A percentile compares a stretch with the other conserved stretches of the same genome.
phyloP scores from a whole-genome alignment of 2,888 invertebrate genomes.

The Gastrophysa polygoni region DNA sequence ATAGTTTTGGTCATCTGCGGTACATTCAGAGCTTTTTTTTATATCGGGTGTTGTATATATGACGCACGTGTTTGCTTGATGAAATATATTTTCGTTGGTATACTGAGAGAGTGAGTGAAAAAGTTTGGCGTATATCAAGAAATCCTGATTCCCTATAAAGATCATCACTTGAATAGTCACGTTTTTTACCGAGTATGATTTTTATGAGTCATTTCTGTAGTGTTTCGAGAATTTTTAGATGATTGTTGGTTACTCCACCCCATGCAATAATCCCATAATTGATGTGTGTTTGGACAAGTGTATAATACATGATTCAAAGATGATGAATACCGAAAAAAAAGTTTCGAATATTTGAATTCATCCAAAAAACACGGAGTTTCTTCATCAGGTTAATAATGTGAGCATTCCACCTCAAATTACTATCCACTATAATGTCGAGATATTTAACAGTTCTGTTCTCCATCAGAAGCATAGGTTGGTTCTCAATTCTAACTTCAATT shows the following conservation, averaged over 20 bases:
- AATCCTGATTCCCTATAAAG: conserved; percentile 5
- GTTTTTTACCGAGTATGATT: conserved; percentile 8
- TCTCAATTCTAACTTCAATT: too few relatives aligned
- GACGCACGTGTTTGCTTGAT: not conserved
- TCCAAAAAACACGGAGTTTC: too few relatives aligned
- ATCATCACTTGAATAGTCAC: conserved; percentile 10
- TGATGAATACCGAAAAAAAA: conserved; percentile 1
- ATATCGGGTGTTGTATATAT: conserved; percentile 10
- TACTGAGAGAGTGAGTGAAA: conserved; percentile 10
- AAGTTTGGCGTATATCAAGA: conserved; percentile 6
- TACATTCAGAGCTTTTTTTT: conserved; percentile 9
- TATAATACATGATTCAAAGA: conserved; percentile 8
- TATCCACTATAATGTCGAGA: too few relatives aligned
- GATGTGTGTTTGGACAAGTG: conserved; percentile 10
- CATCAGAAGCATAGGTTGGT: too few relatives aligned
- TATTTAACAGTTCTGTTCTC: too few relatives aligned
- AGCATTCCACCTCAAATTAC: too few relatives aligned
- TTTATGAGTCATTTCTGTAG: conserved; percentile 11
- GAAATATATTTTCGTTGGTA: conserved; percentile 7
- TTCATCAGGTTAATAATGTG: too few relatives aligned
- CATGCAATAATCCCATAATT: conserved; percentile 8
- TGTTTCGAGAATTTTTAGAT: conserved; percentile 9
- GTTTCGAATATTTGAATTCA: not conserved
- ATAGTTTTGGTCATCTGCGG: conserved; percentile 6
- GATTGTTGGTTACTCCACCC: conserved; percentile 11